A percentile compares a stretch with the other conserved stretches of the same genome.
phyloP scores from a whole-genome alignment of 2,888 invertebrate species.

The Apantesis nais region DNA sequence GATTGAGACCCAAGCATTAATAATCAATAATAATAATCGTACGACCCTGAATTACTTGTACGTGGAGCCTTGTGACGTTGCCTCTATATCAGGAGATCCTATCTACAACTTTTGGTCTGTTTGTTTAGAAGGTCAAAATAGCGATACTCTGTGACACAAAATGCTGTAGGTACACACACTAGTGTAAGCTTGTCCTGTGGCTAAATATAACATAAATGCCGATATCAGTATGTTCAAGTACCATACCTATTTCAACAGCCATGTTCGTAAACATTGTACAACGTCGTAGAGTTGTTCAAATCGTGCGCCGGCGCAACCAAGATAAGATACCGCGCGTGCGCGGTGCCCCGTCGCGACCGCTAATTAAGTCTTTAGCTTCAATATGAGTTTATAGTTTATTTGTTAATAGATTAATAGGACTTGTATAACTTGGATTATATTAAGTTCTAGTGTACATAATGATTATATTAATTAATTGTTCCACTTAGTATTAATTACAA shows the following conservation, averaged over 20 bases:
- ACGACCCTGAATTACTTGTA: background rate
- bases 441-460: constrained; percentile 1
- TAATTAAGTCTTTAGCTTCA: constrained; percentile 83
- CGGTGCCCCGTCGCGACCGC: constrained; percentile 76
- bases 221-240: constrained; percentile 26
- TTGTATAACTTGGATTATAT: constrained; percentile 34
- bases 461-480: background rate
- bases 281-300: constrained; percentile 45
- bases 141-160: background rate
- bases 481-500: background rate
- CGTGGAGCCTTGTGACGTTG: background rate
- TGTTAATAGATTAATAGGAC: constrained; percentile 63
- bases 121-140: background rate
- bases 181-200: background rate
- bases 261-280: constrained; percentile 23
- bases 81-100: background rate
- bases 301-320: constrained; percentile 65
- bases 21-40: background rate
- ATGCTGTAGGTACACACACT: background rate
- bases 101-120: background rate
- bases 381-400: constrained; percentile 69
- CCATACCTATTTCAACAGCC: constrained; percentile 39
- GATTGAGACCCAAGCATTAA: background rate
- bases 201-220: constrained; percentile 11
- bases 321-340: constrained; percentile 78